Base-by-base conservation (phyloP, 2,888 invertebrate species). In the Psylliodes chrysocephalus region DNA sequence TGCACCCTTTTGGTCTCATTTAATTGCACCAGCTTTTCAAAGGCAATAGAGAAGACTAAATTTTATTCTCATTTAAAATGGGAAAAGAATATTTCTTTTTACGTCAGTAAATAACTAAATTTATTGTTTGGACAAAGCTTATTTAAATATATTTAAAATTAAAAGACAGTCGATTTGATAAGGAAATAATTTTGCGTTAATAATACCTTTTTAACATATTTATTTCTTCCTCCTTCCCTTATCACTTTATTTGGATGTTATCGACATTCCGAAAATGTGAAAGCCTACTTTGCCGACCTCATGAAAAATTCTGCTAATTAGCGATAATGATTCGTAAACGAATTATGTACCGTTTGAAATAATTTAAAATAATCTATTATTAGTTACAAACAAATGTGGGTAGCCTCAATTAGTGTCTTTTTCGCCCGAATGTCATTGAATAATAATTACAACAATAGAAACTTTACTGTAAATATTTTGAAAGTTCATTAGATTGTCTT, bases 391-490 rank as follows among this genome's bases (percentile, higher is more conserved):
- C 18, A 49, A 49, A 49, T 49, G 30, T 28, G 49, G 28, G 28
- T 49, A 49, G 49, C 49, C 22, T 46, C 46, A 46, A 46, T 46
- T 46, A 44, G 46, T 49, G 28, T 17, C 49, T 14, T 49, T 47
- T 30, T 30, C 6, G 5, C 17, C 18, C 6, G 4, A 42, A 42
- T 42, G 49, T 49, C 49, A 49, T 49, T 49, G 49, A 49, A 49
- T 49, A 49, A 10, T 49, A 49, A 49, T 49, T 49, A 49, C 49
- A n/a, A n/a, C n/a, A 28, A 49, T 25, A 49, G 49, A 30, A 49
- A 49, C 49, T 14, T 49, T 49, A 28, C 30, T 28, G 28, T 49
- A 49, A 49, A 49, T 49, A 49, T 49, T 49, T 28, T 49, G n/a
- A 12, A 49, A 28, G 28, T 49, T 49, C 49, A 49, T 49, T 28